phyloP scores from a whole-genome alignment of 2,888 invertebrate species.

The Aleiodes leptofemur region DNA sequence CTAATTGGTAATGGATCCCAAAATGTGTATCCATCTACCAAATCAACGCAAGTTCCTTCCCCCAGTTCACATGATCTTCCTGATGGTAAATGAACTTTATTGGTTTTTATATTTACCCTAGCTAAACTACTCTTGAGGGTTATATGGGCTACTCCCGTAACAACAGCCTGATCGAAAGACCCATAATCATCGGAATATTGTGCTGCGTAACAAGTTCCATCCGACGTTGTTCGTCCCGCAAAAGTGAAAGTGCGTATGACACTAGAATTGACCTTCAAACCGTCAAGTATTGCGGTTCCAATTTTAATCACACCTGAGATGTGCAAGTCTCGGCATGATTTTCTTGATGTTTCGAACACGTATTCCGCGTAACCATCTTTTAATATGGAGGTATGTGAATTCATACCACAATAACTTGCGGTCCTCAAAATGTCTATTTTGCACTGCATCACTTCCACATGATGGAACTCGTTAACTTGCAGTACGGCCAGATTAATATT shows the following conservation, averaged over 20 bases:
- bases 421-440: too few relatives aligned
- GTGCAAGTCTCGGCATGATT: too few relatives aligned
- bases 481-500: too few relatives aligned
- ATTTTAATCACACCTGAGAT: neutral
- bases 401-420: too few relatives aligned
- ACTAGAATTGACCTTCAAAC: slow-evolving; percentile 23
- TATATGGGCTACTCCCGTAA: slow-evolving; percentile 43
- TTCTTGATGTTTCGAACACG: too few relatives aligned
- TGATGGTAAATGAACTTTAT: slow-evolving; percentile 41
- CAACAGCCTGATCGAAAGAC: slow-evolving; percentile 45
- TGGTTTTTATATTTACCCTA: slow-evolving; percentile 28
- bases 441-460: too few relatives aligned
- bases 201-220: slow-evolving; percentile 36
- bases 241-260: slow-evolving; percentile 30
- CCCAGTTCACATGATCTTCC: slow-evolving; percentile 37
- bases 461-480: too few relatives aligned
- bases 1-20: slow-evolving; percentile 32
- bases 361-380: too few relatives aligned
- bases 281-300: neutral
- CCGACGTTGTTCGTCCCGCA: slow-evolving; percentile 29
- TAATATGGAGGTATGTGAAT: too few relatives aligned
- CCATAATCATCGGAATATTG: slow-evolving; percentile 49
- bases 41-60: slow-evolving; percentile 35
- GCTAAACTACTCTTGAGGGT: slow-evolving; percentile 37
- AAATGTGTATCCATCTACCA: too few relatives aligned